Percentiles rank a stretch among this genome's conserved stretches.
These are phyloP conservation scores for Siniperca obscura DNA, from an alignment of 2,797 vertebrate genomes.

Conservation along the genomic window DNA sequence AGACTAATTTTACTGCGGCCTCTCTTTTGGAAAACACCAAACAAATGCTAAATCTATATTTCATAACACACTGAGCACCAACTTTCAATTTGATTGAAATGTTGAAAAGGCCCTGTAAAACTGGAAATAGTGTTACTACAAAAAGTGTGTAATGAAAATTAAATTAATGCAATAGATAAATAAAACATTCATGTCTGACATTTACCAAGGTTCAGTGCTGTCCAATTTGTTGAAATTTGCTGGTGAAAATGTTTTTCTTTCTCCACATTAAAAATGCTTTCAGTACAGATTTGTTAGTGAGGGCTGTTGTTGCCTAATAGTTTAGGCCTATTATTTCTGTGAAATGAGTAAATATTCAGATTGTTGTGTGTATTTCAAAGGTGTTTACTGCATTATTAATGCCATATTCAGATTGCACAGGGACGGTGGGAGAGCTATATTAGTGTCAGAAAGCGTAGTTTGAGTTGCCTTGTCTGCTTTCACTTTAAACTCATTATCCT, in stretches of 20 bases:
- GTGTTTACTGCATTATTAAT: slow-evolving; percentile 83
- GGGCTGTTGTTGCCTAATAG: slow-evolving; percentile 51
- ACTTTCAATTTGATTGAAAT: slow-evolving; percentile 35
- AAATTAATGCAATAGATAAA: slow-evolving; percentile 43
- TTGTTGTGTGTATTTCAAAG: slow-evolving; percentile 75
- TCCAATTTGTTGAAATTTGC: slow-evolving; percentile 55
- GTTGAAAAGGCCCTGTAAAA: slow-evolving; percentile 9
- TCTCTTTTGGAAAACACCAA: slow-evolving; percentile 46
- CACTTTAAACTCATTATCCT: slow-evolving; percentile 82
- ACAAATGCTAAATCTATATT: slow-evolving; percentile 61
- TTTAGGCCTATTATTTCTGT: slow-evolving; percentile 62
- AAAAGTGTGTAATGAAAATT: slow-evolving; percentile 5
- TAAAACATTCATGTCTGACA: slow-evolving; percentile 46
- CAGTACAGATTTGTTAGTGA: slow-evolving; percentile 43
- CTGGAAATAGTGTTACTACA: slow-evolving; percentile 7
- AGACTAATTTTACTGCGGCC: slow-evolving; percentile 37
- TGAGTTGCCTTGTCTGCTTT: slow-evolving; percentile 77
- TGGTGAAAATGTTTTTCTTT: slow-evolving; percentile 32
- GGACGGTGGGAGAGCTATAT: slow-evolving; percentile 70
- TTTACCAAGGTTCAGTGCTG: slow-evolving; percentile 27
- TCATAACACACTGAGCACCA: slow-evolving; percentile 34
- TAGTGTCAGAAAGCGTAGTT: slow-evolving; percentile 75
- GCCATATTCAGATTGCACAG: slow-evolving; percentile 66
- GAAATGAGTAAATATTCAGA: slow-evolving; percentile 72
- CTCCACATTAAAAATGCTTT: slow-evolving; percentile 43